A percentile compares a stretch with the other conserved stretches of the same genome.
phyloP scores from a whole-genome alignment of 2,888 invertebrate genomes.

The Erebia ligea region DNA sequence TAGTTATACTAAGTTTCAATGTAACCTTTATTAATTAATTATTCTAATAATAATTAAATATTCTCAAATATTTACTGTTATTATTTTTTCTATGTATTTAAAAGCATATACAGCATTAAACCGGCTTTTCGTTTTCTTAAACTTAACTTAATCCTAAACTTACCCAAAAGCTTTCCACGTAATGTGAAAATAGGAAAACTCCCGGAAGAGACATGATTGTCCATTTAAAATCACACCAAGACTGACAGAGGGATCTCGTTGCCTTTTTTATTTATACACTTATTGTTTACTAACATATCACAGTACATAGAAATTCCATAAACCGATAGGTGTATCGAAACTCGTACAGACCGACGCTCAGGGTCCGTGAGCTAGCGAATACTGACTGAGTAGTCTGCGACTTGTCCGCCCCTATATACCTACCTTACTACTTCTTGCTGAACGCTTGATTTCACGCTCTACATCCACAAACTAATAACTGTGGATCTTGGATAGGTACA shows the following conservation, averaged over 20 bases:
- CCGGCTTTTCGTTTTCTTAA: slow-evolving; percentile 1
- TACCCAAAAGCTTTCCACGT: slow-evolving; percentile 79
- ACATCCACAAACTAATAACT: slow-evolving; percentile 75
- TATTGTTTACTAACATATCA: slow-evolving; percentile 80
- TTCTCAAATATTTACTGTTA: background rate
- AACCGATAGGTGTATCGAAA: slow-evolving; percentile 40
- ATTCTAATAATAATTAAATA: background rate
- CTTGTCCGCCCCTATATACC: slow-evolving; percentile 74
- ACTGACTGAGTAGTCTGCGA: slow-evolving; percentile 63
- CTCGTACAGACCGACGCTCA: slow-evolving; percentile 50
- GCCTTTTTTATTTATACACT: slow-evolving; percentile 74
- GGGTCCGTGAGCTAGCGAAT: slow-evolving; percentile 52
- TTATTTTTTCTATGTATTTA: background rate
- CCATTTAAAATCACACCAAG: slow-evolving; percentile 62
- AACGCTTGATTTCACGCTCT: slow-evolving; percentile 79
- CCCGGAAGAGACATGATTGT: slow-evolving; percentile 75
- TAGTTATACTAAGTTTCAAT: background rate
- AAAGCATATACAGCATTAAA: background rate
- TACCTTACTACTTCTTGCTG: slow-evolving; percentile 68
- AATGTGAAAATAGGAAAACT: slow-evolving; percentile 72
- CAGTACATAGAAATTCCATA: slow-evolving; percentile 60
- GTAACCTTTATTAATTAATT: background rate
- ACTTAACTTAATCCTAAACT: slow-evolving; percentile 49
- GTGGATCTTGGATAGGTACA: slow-evolving; percentile 59
- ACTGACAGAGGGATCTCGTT: slow-evolving; percentile 63